phyloP scores from a whole-genome alignment of 30 jellyfish, hydroid and myxozoan species.

The Morbakka virulenta region DNA sequence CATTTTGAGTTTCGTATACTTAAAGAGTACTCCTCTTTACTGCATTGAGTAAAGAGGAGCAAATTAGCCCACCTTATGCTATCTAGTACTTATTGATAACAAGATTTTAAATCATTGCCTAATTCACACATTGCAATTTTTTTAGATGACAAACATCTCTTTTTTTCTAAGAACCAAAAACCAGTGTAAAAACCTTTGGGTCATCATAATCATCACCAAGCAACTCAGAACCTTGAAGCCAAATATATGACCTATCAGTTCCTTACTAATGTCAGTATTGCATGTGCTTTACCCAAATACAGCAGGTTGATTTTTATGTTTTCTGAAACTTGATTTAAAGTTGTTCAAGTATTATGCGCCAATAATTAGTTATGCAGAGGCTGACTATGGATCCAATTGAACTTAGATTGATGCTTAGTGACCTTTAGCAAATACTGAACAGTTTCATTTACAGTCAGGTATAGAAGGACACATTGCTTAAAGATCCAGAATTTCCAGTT shows the following conservation, averaged over 20 bases:
- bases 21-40: too few relatives aligned
- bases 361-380: constrained; percentile 32
- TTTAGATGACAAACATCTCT: constrained; percentile 30
- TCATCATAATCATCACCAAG: background rate
- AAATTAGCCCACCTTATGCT: too few relatives aligned
- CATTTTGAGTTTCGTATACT: too few relatives aligned
- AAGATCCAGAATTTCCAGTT: constrained; percentile 21
- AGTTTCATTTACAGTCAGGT: constrained; percentile 21
- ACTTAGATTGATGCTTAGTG: constrained; percentile 23
- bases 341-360: constrained; percentile 30
- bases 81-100: too few relatives aligned
- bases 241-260: constrained; percentile 23
- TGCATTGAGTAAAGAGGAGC: too few relatives aligned
- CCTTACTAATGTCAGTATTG: constrained; percentile 19
- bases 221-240: constrained; percentile 21
- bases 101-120: too few relatives aligned
- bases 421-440: constrained; percentile 12
- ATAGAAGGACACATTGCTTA: constrained; percentile 32
- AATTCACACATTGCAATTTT: background rate
- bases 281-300: constrained; percentile 20
- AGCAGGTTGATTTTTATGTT: constrained; percentile 10
- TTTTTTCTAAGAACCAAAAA: constrained; percentile 12
- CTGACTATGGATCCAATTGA: constrained; percentile 24
- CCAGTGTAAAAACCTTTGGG: constrained; percentile 26
- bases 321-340: too few relatives aligned